Base-by-base conservation (phyloP, 1,140 invertebrate species). In the Lasaia peninsularis region DNA sequence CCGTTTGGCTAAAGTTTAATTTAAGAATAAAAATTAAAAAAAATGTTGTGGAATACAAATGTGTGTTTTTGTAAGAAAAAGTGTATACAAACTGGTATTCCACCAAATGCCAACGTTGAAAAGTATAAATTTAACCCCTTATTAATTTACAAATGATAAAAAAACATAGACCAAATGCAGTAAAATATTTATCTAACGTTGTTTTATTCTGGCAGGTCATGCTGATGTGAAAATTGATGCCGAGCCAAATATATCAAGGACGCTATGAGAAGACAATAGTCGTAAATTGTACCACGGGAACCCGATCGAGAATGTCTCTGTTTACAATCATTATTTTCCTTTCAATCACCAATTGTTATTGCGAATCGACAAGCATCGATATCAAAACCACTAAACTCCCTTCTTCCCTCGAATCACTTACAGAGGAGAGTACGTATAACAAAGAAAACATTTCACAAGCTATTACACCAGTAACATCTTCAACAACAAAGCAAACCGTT, bases 401-500 rank as follows among this genome's bases (percentile, higher is more conserved):
- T 65, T 73, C 64, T 65, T 63, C 18, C 33, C 56, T 58, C 61
- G 70, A 20, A 73, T 67, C 62, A 71, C 65, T 48, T 21, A 52
- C 55, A 64, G 31, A 75, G 59, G 52, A 56, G 58, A 48, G 66
- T 78, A 60, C 75, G 61, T 76, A 73, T 72, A 78, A 58, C 63
- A 60, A 65, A 67, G 44, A 21, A 24, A 48, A 48, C 11, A 48
- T 11, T 21, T 24, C 18, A 20, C 20, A 48, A 20, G 20, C 37
- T 28, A 44, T 5, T 52, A 32, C 31, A 52, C 18, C 35, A 32
- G 62, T 67, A 60, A 51, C 65, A 61, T 69, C 75, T 69, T 67
- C 67, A 69, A 78, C 67, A 58, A 81, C 77, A 88, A 81, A 79
- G 65, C 67, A 66, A 57, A 73, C 37, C 59, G 62, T 67, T 71